Evolutionary conservation across 2,888 invertebrate species (phyloP).

Genomic region (Allophyes oxyacanthae): DNA sequence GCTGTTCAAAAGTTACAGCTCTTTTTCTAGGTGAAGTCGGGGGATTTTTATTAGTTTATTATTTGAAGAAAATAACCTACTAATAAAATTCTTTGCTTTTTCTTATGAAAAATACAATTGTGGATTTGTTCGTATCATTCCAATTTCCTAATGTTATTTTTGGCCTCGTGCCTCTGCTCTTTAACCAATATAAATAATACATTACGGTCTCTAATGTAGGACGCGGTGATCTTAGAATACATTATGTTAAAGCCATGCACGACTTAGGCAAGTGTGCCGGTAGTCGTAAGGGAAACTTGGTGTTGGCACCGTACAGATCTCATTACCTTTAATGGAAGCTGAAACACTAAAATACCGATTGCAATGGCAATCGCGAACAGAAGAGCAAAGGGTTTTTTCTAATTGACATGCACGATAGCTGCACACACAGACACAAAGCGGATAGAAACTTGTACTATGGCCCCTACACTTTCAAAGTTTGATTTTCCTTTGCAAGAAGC

Average conservation of each 20-base stretch:
- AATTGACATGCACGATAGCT: slow-evolving; percentile 26
- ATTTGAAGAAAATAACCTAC: no score
- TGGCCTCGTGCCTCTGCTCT: no score
- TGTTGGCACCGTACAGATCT: slow-evolving; percentile 27
- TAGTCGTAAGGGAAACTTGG: slow-evolving; percentile 37
- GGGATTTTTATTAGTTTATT: no score
- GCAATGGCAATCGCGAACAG: slow-evolving; percentile 12
- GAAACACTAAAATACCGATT: slow-evolving; percentile 31
- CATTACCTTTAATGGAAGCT: slow-evolving; percentile 48
- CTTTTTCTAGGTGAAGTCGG: no score
- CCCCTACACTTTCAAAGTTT: slow-evolving; percentile 37
- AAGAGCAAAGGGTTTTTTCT: slow-evolving; percentile 29
- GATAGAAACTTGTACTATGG: slow-evolving; percentile 25
- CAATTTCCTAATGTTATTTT: no score
- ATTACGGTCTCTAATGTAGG: slow-evolving; percentile 10
- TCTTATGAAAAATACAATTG: no score
- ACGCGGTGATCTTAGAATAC: slow-evolving; percentile 26
- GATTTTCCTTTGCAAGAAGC: slow-evolving; percentile 17
- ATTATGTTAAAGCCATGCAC: slow-evolving; percentile 30
- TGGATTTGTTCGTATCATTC: background rate
- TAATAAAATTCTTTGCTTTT: no score
- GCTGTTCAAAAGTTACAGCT: no score
- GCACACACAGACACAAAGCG: slow-evolving; percentile 11
- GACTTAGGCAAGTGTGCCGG: slow-evolving; percentile 30
- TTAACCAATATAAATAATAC: no score